These are phyloP conservation scores for Idaea dimidiata DNA, from an alignment of 2,888 invertebrate species.

Conservation along the genomic window DNA sequence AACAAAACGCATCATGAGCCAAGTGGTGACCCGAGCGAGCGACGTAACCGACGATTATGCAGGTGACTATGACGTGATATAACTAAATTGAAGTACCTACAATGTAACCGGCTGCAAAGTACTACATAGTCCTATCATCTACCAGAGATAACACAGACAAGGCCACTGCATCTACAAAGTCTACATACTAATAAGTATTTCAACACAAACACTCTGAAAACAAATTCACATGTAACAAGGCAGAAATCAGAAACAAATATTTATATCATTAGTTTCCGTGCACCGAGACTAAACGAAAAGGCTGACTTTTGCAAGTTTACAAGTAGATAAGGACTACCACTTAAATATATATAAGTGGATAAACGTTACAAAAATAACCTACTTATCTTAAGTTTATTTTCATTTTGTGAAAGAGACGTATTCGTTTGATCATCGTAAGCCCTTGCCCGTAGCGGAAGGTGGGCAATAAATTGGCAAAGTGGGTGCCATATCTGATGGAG, in stretches of 20 bases:
- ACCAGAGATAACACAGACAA: background rate
- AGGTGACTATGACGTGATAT: constrained; percentile 62
- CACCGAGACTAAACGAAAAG: no score
- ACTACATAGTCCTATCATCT: background rate
- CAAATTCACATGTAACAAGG: background rate
- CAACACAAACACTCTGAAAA: no score
- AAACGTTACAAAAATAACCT: no score
- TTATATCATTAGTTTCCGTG: no score
- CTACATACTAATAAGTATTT: background rate
- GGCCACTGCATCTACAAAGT: background rate
- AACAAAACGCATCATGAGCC: constrained; percentile 51
- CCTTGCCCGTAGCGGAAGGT: constrained; percentile 26
- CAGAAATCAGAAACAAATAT: background rate
- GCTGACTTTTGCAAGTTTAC: no score
- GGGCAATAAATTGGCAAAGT: constrained; percentile 47
- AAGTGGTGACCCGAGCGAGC: constrained; percentile 42
- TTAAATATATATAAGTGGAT: no score
- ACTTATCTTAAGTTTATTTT: no score
- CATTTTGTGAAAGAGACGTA: background rate
- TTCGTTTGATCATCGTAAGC: constrained; percentile 26
- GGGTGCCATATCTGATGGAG: constrained; percentile 47
- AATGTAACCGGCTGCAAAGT: constrained; percentile 40
- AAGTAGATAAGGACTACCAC: no score
- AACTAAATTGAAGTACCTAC: constrained; percentile 53
- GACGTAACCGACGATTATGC: constrained; percentile 35